phyloP scores from a whole-genome alignment of 1,140 invertebrate species.

The Matsumurasca onukii region DNA sequence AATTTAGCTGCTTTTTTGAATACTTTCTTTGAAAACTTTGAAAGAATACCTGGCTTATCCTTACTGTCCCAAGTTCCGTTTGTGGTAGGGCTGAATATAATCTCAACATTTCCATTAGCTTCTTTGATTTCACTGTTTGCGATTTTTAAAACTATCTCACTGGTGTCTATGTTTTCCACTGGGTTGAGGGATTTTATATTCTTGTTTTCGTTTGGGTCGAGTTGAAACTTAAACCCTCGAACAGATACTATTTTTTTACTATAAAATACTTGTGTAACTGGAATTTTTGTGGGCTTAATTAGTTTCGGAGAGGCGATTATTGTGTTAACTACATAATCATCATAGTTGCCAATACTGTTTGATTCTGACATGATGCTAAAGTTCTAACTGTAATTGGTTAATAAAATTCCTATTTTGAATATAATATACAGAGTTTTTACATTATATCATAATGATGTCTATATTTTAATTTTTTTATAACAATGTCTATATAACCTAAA shows the following conservation, averaged over 20 bases:
- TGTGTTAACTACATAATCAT: no score
- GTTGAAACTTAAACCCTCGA: slow-evolving; percentile 6
- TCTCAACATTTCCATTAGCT: background rate
- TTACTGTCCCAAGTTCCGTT: background rate
- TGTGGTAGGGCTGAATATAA: background rate
- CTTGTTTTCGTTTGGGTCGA: background rate
- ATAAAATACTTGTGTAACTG: slow-evolving; percentile 9
- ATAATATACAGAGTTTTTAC: no score
- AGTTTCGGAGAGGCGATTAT: background rate
- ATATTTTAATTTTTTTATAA: no score
- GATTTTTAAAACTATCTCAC: slow-evolving; percentile 3
- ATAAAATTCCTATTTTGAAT: no score
- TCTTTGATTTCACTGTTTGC: background rate
- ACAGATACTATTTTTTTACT: slow-evolving; percentile 17
- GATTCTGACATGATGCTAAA: no score
- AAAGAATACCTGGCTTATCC: slow-evolving; percentile 5
- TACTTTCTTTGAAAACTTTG: slow-evolving; percentile 14
- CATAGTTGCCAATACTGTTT: no score
- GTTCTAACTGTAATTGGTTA: no score
- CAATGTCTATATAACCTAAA: no score
- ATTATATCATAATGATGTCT: no score
- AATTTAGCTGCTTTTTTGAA: background rate
- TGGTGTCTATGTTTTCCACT: background rate
- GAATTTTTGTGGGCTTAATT: slow-evolving; percentile 8
- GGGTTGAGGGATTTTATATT: background rate